phyloP scores from a whole-genome alignment of 2,888 invertebrate genomes.

The Ctena decussata region DNA sequence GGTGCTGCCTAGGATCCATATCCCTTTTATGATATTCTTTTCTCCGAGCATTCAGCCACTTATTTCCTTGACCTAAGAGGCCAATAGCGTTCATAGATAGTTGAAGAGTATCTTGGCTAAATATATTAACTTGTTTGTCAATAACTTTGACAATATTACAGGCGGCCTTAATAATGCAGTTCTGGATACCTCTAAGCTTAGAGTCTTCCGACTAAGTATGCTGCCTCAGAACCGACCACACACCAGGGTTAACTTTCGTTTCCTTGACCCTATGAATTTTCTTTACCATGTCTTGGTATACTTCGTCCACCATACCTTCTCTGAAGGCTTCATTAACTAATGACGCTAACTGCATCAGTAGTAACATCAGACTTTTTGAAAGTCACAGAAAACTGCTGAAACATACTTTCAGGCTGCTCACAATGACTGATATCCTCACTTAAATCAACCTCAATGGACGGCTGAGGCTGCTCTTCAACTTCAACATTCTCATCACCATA shows the following conservation, averaged over 20 bases:
- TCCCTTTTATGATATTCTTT: conserved; percentile 34
- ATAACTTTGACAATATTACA: conserved; percentile 26
- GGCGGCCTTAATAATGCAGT: conserved; percentile 46
- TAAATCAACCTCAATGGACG: neutral
- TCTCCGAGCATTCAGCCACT: conserved; percentile 27
- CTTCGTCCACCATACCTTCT: conserved; percentile 34
- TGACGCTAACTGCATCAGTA: conserved; percentile 9
- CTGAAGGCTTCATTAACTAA: conserved; percentile 31
- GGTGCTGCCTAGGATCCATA: conserved; percentile 38
- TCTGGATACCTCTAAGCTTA: conserved; percentile 36
- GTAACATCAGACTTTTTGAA: conserved; percentile 30
- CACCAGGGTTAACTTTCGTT: conserved; percentile 29
- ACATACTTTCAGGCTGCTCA: neutral
- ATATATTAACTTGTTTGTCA: neutral
- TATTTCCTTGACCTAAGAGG: conserved; percentile 36
- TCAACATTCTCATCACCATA: neutral
- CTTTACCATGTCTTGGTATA: conserved; percentile 15
- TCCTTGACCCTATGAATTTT: conserved; percentile 20
- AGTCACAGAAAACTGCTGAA: conserved; percentile 13
- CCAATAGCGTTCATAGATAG: conserved; percentile 22
- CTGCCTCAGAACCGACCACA: conserved; percentile 23
- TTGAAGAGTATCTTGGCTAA: neutral
- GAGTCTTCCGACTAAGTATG: conserved; percentile 37
- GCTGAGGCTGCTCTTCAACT: neutral
- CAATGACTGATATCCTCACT: neutral